Base-by-base conservation (phyloP, 2,113 vertebrate genomes). In the Plecturocebus donacophilus region DNA sequence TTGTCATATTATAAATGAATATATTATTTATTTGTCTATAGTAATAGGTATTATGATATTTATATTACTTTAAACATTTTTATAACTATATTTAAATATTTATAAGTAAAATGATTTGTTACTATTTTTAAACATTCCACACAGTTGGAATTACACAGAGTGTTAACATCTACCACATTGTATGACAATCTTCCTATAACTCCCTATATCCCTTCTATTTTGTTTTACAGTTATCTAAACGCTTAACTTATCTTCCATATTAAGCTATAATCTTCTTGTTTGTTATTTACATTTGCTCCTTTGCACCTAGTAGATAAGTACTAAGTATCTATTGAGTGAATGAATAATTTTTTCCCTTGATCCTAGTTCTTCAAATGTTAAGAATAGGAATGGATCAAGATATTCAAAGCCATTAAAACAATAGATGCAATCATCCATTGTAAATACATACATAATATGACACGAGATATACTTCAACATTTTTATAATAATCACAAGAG, bases 381-480 rank as follows among this genome's bases (percentile, higher is more conserved):
- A 91, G 20, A 84, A 61, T 1, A 83, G 3, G 20, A 85, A 56
- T 17, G 9, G 13, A 90, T 85, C 1, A 82, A 16, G 49, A 87
- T 49, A 68, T 84, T 49, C 5, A 95, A 92, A 4, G 17, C 5
- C 12, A 38, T 73, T 87, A 77, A 71, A 45, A 16, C 30, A 47
- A 87, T 25, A 11, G 3, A 68, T 38, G 4, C 17, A 90, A 86
- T 66, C 54, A n/a, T 14, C 3, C 2, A 20, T 73, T 81, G 45
- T 61, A 90, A 95, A 90, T 25, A 89, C 90, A 86, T 81, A 86
- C 87, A 35, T 71, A 52, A 19, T 21, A 92, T 47, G 21, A 27
- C 73, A 79, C 27, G 20, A 70, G 40, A 80, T 21, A 80, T 35
- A 70, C 5, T 54, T 93, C 42, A 56, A 87, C 27, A 77, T 54